Evolutionary conservation across 2,797 vertebrate species (phyloP).

Genomic region (Hipposideros larvatus): DNA sequence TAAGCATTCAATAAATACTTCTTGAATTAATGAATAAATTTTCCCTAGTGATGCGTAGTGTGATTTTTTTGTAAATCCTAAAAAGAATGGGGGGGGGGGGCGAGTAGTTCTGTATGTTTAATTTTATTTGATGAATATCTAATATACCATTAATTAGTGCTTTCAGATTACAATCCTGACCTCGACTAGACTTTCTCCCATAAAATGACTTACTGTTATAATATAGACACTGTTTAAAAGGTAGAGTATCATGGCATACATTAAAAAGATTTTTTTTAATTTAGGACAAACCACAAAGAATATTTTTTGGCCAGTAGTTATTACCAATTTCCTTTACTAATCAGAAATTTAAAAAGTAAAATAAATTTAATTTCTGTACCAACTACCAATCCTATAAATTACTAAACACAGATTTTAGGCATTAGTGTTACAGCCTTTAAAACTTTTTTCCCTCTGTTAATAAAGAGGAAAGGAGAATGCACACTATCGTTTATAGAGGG

Average conservation of each 20-base stretch:
- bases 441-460: not conserved
- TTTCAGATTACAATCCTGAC: constrained; percentile 42
- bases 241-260: not conserved
- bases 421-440: not conserved
- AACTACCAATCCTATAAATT: constrained; percentile 14
- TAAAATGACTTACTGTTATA: constrained; percentile 28
- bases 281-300: constrained; percentile 16
- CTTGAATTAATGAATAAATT: constrained; percentile 68
- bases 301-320: not conserved
- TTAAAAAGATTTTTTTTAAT: not conserved
- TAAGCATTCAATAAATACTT: constrained; percentile 71
- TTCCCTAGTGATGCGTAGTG: constrained; percentile 13
- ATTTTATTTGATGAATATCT: not conserved
- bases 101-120: not conserved
- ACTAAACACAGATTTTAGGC: not conserved
- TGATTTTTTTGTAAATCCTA: constrained; percentile 63
- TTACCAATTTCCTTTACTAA: constrained; percentile 36
- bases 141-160: not conserved
- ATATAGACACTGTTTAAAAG: not conserved
- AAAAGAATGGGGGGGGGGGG: not conserved
- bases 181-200: not conserved
- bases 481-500: not conserved
- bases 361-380: not conserved
- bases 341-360: constrained; percentile 44
- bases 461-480: not conserved